phyloP scores from a whole-genome alignment of 1,140 invertebrate species.

The Pemphigus obesinymphae region DNA sequence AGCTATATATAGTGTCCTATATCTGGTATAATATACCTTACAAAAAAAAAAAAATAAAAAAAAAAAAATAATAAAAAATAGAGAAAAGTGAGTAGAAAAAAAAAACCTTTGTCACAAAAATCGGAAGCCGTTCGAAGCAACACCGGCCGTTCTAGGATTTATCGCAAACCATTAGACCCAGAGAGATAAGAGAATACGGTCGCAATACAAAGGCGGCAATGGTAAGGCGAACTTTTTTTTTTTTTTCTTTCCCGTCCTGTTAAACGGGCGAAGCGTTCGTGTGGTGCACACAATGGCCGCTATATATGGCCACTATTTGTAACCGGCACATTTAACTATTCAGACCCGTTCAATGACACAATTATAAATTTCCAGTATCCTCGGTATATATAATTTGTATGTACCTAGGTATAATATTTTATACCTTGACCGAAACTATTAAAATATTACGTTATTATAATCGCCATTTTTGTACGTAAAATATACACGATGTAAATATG shows the following conservation, averaged over 20 bases:
- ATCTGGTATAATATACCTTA: constrained; percentile 1
- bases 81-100: not conserved
- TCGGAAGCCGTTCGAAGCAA: not conserved
- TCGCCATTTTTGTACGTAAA: too few species aligned
- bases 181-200: not conserved
- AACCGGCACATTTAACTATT: not conserved
- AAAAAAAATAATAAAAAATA: too few species aligned
- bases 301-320: not conserved
- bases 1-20: too few species aligned
- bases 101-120: constrained; percentile 17
- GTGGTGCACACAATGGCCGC: not conserved
- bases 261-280: not conserved
- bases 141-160: constrained; percentile 25
- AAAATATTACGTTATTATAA: too few species aligned
- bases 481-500: too few species aligned
- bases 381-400: not conserved
- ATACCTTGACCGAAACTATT: not conserved
- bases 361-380: not conserved
- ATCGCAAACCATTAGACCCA: constrained; percentile 33
- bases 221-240: not conserved
- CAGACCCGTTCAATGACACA: not conserved
- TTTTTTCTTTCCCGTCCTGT: not conserved
- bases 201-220: not conserved
- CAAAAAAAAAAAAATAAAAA: not conserved
- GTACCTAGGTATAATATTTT: too few species aligned